A percentile compares a stretch with the other conserved stretches of the same genome.
Conservation (phyloP, 2,797 vertebrate genomes). For the Galago senegalensis region DNA sequence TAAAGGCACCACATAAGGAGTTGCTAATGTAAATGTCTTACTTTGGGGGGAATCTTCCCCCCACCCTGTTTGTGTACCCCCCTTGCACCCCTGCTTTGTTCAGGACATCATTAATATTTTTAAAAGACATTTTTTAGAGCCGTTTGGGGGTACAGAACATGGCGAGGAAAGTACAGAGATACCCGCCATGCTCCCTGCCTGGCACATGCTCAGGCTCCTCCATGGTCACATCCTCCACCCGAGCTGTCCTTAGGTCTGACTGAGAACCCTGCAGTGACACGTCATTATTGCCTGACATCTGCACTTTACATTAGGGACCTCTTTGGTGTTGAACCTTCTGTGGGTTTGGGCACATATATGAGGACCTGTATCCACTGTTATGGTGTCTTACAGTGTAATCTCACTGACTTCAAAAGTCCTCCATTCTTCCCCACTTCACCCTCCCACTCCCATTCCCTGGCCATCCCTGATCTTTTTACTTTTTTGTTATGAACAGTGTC, state of each 20-base stretch:
- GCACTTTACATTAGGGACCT: neutral
- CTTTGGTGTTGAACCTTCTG: neutral
- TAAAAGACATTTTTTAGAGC: neutral
- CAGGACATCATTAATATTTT: neutral
- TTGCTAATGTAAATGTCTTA: neutral
- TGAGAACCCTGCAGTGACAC: too few relatives aligned
- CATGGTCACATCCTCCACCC: neutral
- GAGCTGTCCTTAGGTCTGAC: neutral
- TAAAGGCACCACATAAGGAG: neutral
- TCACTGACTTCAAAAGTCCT: neutral
- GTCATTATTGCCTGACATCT: neutral
- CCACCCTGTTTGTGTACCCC: neutral
- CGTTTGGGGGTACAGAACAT: neutral
- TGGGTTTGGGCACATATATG: neutral
- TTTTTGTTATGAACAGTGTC: neutral
- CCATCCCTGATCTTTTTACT: neutral
- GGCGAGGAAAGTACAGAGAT: neutral
- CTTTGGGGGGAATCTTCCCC: neutral
- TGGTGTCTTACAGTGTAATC: neutral
- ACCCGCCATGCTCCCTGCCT: neutral
- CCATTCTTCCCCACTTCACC: neutral
- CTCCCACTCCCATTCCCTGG: neutral
- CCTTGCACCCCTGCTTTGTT: neutral
- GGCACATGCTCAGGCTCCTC: too few relatives aligned
- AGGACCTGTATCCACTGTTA: neutral